Evolutionary conservation across 2,888 invertebrate genomes (phyloP), one percentile per base, ranked within the genome.

Genomic region (Tenthredo amoena): DNA sequence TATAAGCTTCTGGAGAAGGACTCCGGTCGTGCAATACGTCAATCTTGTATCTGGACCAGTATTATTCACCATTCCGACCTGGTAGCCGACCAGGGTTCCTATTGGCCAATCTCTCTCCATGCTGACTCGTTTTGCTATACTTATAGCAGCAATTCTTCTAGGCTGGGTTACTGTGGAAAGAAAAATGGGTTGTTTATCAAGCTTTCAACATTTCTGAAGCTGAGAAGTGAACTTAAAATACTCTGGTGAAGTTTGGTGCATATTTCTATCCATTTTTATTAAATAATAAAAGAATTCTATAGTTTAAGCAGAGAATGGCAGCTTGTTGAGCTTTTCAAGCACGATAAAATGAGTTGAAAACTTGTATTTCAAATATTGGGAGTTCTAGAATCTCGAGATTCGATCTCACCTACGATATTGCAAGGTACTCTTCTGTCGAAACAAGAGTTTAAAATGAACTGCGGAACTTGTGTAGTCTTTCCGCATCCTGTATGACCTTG

Each of bases 401-500:
- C 10, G 40, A 43, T 43, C 40, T 88, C 86, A 92, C 92, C 92
- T 71, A 97, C 94, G 87, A 99, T 98, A 92, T 98, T 98, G 91
- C 98, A 98, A 79, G 95, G 95, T 84, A 94, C 94, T 37, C 95
- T 95, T 40, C 95, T 94, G 76, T 95, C 94, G 84, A 95, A 96
- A 87, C 95, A 96, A 88, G 97, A 95, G 89, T 99, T 98, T n/a
- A 99, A 94, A 87, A 99, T 98, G 94, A 96, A 98, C 92, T 99
- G 99, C 0, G 99, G 98, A 0, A 98, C 97, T 93, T 97, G 96
- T 0, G 98, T 98, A 0, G 98, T 98, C 93, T 98, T 98, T 26
- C 99, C 99, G 92, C 99, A 99, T 0, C 99, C 99, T 0, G 99
- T 99, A 0, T 97, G 96, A 0, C 99, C 99, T 93, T 98, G 97